A percentile compares a stretch with the other conserved stretches of the same genome.
phyloP scores from a whole-genome alignment of 1,140 invertebrate species.

The Lanistes nyassanus region DNA sequence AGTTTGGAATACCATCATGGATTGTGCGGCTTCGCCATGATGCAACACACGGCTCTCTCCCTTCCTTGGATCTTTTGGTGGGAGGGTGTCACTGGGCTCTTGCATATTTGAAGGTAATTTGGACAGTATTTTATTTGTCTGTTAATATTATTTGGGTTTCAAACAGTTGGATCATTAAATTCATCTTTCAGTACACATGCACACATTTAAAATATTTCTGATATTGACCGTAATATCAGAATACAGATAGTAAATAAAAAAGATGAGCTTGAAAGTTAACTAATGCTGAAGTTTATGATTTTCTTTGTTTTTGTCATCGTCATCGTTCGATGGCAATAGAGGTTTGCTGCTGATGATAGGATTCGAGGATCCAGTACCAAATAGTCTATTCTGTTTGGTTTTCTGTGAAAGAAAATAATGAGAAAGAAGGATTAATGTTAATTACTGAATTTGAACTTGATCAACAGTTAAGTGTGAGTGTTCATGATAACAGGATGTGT shows the following conservation, averaged over 20 bases:
- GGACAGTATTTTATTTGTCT: not conserved
- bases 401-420: no score
- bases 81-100: slow-evolving; percentile 33
- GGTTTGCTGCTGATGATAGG: no score
- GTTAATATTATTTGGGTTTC: not conserved
- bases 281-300: not conserved
- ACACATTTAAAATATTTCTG: no score
- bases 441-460: no score
- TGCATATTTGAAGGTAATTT: slow-evolving; percentile 44
- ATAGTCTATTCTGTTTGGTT: no score
- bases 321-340: no score
- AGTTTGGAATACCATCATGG: slow-evolving; percentile 47
- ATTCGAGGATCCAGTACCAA: not conserved
- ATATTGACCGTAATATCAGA: slow-evolving; percentile 3
- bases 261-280: not conserved
- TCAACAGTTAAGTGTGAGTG: no score
- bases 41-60: slow-evolving; percentile 33
- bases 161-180: no score
- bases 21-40: slow-evolving; percentile 41
- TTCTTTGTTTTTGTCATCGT: no score
- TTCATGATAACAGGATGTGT: slow-evolving; percentile 12
- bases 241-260: not conserved
- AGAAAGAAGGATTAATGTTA: no score
- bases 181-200: no score
- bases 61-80: slow-evolving; percentile 31